Evolutionary conservation across 2,797 vertebrate species (phyloP), one percentile per base, ranked within the genome.

Genomic region (Hydrocynus forskahlii): DNA sequence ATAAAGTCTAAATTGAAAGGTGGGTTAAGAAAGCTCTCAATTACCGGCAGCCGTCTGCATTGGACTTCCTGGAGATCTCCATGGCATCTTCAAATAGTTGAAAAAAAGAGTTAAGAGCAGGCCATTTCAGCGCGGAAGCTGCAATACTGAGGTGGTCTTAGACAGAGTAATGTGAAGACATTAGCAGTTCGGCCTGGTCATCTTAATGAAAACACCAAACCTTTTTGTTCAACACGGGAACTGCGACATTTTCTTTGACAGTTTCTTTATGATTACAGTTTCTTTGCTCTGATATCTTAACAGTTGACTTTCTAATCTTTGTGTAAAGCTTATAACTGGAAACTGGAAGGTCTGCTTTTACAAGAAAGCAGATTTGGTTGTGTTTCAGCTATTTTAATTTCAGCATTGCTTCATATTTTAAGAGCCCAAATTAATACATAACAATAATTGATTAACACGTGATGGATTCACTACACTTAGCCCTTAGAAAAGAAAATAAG

Each of bases 1-100:
- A 91, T 89, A 92, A 88, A 86, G 72, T 74, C 71, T 63, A 91
- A 91, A 91, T 86, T 89, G 88, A 90, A 90, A 89, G 90, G 88
- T 88, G 83, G 89, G 84, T 78, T 57, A 40, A 21, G 1, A 38
- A 86, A 90, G 79, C 87, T 89, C 64, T 79, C 87, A 89, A 91
- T 92, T 91, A 92, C 76, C 83, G 71, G 63, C 35, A 66, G 62
- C 66, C 2, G 63, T 76, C 79, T 85, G 81, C 78, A 54, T 68
- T 55, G 63, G 74, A 48, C 60, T 55, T 79, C 73, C 81, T 69
- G 23, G 48, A 23, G 14, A 75, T 74, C 79, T 71, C 59, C 64
- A 52, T 66, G 38, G 40, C 4, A 59, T 0, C 2, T 17, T 21
- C 8, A 43, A 16, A 5, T 19, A 14, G 52, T 52, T 66, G 16